Evolutionary conservation across 2,888 invertebrate genomes (phyloP).

Genomic region (Amphipoea oculea): DNA sequence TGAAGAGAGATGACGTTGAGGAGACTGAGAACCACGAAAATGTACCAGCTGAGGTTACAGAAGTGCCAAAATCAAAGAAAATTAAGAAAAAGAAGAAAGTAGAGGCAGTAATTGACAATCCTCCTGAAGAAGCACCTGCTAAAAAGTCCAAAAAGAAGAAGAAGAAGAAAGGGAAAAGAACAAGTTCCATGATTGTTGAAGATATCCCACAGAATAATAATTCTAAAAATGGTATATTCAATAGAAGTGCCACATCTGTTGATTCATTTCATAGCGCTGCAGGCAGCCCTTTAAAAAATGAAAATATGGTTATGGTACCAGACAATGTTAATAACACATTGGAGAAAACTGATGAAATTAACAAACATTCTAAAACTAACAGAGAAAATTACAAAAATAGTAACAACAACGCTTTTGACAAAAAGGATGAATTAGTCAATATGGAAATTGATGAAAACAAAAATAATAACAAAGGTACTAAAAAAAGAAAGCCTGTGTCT

Average conservation of each 20-base stretch:
- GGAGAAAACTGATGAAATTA: slow-evolving; percentile 18
- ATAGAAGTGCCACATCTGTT: slow-evolving; percentile 74
- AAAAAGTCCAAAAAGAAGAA: slow-evolving; percentile 76
- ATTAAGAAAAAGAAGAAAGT: slow-evolving; percentile 67
- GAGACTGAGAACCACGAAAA: slow-evolving; percentile 60
- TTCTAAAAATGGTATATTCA: slow-evolving; percentile 52
- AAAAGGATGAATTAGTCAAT: slow-evolving; percentile 15
- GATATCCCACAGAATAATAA: slow-evolving; percentile 52
- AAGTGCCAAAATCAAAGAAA: slow-evolving; percentile 70
- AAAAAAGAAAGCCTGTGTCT: slow-evolving; percentile 24
- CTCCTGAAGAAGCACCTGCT: slow-evolving; percentile 57
- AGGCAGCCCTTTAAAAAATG: slow-evolving; percentile 75
- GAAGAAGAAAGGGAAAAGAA: slow-evolving; percentile 73
- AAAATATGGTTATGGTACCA: slow-evolving; percentile 10
- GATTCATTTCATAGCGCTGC: slow-evolving; percentile 86
- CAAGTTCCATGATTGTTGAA: slow-evolving; percentile 66
- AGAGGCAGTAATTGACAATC: slow-evolving; percentile 21
- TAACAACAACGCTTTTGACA: slow-evolving; percentile 3
- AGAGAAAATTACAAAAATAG: slow-evolving; percentile 1
- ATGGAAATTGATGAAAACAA: slow-evolving; percentile 37
- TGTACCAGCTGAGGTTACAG: slow-evolving; percentile 32
- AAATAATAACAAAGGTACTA: slow-evolving; percentile 28
- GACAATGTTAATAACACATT: slow-evolving; percentile 14
- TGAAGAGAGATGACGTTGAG: slow-evolving; percentile 66
- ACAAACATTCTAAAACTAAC: slow-evolving; percentile 14